Conservation (phyloP, 2,797 vertebrate genomes). For the Streptopelia turtur region DNA sequence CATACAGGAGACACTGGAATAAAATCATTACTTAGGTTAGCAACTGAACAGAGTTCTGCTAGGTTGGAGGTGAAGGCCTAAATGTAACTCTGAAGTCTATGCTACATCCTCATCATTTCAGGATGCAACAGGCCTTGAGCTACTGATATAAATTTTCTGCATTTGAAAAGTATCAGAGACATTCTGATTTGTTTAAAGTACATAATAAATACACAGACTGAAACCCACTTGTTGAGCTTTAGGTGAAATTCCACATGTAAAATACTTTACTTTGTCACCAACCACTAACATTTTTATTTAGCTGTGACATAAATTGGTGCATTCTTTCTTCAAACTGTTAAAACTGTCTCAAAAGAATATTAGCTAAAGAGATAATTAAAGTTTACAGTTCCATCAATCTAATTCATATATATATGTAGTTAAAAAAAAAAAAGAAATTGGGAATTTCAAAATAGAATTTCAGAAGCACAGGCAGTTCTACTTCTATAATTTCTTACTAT, state of each 20-base stretch:
- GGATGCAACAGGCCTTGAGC: rapidly evolving
- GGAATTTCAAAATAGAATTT: background rate
- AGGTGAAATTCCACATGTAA: background rate
- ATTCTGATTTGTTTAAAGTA: background rate
- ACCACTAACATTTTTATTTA: background rate
- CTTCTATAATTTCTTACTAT: background rate
- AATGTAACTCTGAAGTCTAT: background rate
- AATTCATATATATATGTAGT: too few relatives aligned
- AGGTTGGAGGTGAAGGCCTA: background rate
- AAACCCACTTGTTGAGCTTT: background rate
- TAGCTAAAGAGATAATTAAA: background rate
- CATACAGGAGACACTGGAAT: background rate
- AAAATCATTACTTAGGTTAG: background rate
- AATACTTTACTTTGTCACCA: background rate
- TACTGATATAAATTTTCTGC: background rate
- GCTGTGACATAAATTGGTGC: background rate
- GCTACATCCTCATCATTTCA: background rate
- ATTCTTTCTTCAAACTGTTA: background rate
- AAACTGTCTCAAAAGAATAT: background rate
- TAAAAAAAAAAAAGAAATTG: background rate
- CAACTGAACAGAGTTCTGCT: background rate
- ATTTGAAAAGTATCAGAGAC: background rate
- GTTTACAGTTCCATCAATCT: background rate
- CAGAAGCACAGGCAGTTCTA: background rate
- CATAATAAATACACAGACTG: background rate